Percentiles rank a stretch among this genome's conserved stretches.
Conservation (phyloP, 2,888 invertebrate species). For the Nineta flava region DNA sequence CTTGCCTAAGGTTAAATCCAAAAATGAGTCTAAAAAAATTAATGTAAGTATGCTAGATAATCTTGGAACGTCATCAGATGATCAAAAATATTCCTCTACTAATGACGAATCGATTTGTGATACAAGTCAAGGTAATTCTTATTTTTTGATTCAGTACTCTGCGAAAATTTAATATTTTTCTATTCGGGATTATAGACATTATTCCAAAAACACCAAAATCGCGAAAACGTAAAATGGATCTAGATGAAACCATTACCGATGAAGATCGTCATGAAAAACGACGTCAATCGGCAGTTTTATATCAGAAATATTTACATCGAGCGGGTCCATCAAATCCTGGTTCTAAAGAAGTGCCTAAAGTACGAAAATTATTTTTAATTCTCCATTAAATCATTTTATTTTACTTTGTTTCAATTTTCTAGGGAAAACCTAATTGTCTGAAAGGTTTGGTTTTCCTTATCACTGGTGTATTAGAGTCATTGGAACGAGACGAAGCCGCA, state of each 20-base stretch:
- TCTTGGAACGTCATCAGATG: no score
- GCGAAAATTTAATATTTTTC: background rate
- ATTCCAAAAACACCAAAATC: background rate
- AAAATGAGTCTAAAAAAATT: background rate
- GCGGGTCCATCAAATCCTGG: slow-evolving; percentile 71
- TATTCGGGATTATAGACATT: background rate
- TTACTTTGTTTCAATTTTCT: slow-evolving; percentile 2
- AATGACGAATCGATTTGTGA: no score
- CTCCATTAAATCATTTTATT: slow-evolving; percentile 1
- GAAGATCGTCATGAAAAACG: slow-evolving; percentile 54
- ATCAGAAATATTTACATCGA: slow-evolving; percentile 60
- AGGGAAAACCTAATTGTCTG: slow-evolving; percentile 59
- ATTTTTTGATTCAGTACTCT: no score
- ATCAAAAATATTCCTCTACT: no score
- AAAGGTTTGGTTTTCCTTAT: slow-evolving; percentile 54
- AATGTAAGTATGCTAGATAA: no score
- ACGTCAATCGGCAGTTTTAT: slow-evolving; percentile 45
- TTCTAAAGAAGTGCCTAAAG: slow-evolving; percentile 67
- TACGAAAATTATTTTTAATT: slow-evolving; percentile 22
- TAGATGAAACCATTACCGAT: slow-evolving; percentile 30
- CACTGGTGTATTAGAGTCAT: slow-evolving; percentile 77
- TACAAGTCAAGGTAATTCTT: no score
- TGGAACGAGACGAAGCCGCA: slow-evolving; percentile 67
- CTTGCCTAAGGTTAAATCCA: background rate
- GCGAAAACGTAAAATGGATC: slow-evolving; percentile 20